phyloP scores from a whole-genome alignment of 1,140 invertebrate species.

The Lycorma delicatula region DNA sequence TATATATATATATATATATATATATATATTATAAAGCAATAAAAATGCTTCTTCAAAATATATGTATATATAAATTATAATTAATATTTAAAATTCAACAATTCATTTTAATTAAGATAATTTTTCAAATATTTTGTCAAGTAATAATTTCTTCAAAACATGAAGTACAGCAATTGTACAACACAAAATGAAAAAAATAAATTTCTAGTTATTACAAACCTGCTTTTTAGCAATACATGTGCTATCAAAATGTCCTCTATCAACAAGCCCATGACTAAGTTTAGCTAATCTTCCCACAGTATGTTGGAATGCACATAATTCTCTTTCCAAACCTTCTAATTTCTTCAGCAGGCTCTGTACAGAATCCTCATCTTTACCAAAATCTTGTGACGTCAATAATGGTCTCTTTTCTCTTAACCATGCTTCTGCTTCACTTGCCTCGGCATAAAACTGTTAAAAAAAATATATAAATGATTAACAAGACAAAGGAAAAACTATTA shows the following conservation, averaged over 20 bases:
- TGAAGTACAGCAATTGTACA: too few species aligned
- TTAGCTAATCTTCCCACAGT: slow-evolving; percentile 60
- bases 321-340: slow-evolving; percentile 69
- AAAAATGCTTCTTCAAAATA: too few species aligned
- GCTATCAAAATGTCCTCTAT: slow-evolving; percentile 70
- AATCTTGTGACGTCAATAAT: slow-evolving; percentile 61
- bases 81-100: neutral
- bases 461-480: slow-evolving; percentile 4
- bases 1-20: too few species aligned
- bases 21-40: too few species aligned
- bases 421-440: slow-evolving; percentile 74
- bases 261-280: slow-evolving; percentile 53
- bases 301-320: slow-evolving; percentile 60
- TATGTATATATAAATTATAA: too few species aligned
- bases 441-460: slow-evolving; percentile 64
- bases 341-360: slow-evolving; percentile 70
- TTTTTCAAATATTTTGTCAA: neutral
- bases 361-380: slow-evolving; percentile 81
- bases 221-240: slow-evolving; percentile 63
- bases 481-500: too few species aligned
- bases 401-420: slow-evolving; percentile 82
- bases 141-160: neutral
- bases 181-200: neutral
- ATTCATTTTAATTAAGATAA: neutral
- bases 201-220: slow-evolving; percentile 26